These are phyloP conservation scores for Odontomyia ornata DNA, from an alignment of 2,888 invertebrate species.

Conservation along the genomic window DNA sequence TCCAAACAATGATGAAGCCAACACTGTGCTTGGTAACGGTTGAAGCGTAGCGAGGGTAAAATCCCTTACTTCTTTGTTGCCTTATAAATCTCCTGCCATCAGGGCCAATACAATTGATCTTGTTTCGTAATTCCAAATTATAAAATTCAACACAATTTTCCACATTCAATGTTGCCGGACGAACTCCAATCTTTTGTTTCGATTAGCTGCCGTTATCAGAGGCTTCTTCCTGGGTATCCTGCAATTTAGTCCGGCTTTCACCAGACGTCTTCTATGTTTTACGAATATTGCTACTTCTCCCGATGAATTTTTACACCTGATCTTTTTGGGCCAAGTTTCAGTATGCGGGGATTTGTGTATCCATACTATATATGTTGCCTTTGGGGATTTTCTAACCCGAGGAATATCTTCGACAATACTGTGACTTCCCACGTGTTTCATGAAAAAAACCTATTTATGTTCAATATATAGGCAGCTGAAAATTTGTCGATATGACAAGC, in stretches of 20 bases:
- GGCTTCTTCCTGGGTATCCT: not conserved
- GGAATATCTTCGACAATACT: not conserved
- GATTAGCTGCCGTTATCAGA: not conserved
- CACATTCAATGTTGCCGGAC: not conserved
- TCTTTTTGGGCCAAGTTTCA: not conserved
- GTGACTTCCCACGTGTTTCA: not conserved
- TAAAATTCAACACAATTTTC: not conserved
- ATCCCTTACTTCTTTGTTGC: not conserved
- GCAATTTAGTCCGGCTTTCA: not conserved
- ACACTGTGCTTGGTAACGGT: not conserved
- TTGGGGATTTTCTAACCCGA: not conserved
- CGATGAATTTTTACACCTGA: not conserved
- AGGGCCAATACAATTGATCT: not conserved
- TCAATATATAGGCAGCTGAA: not conserved
- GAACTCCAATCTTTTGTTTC: not conserved
- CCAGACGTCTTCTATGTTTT: not conserved
- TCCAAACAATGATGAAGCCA: not conserved
- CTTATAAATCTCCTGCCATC: not conserved
- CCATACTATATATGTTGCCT: not conserved
- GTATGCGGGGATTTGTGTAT: not conserved
- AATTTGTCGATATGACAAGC: not conserved
- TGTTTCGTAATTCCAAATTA: not conserved
- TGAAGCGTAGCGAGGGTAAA: not conserved
- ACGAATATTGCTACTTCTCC: not conserved
- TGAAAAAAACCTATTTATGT: not conserved